Percentiles rank a stretch among this genome's conserved stretches.
These are phyloP conservation scores for Aricia agestis DNA, from an alignment of 1,140 invertebrate genomes.

Conservation along the genomic window DNA sequence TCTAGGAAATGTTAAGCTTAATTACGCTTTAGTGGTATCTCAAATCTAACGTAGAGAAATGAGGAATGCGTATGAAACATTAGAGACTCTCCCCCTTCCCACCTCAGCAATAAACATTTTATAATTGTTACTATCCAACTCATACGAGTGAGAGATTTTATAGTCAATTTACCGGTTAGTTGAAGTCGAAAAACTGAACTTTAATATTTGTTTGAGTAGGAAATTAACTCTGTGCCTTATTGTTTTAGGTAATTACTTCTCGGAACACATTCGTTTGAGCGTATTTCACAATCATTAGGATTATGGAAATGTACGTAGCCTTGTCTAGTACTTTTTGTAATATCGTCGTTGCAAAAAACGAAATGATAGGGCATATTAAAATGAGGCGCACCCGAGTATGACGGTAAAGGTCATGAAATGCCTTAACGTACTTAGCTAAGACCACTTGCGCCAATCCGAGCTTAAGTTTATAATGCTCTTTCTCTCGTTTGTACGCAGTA, in stretches of 20 bases:
- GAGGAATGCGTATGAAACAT: neutral
- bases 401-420: constrained; percentile 32
- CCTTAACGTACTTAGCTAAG: neutral
- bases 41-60: neutral
- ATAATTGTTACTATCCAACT: neutral
- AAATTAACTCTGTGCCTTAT: neutral
- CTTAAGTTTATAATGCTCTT: too few relatives aligned
- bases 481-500: too few relatives aligned
- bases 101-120: constrained; percentile 1
- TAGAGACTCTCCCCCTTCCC: neutral
- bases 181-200: neutral
- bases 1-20: neutral
- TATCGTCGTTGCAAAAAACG: constrained; percentile 52
- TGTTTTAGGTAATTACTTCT: neutral
- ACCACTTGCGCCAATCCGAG: neutral
- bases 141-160: constrained; percentile 4
- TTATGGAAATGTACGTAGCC: constrained; percentile 6
- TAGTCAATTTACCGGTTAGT: constrained; percentile 7
- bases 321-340: constrained; percentile 4
- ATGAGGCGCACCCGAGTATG: constrained; percentile 38
- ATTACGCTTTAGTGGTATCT: neutral
- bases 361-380: constrained; percentile 38
- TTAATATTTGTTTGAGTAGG: constrained; percentile 7
- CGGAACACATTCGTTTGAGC: neutral
- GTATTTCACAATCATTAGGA: neutral